A percentile compares a stretch with the other conserved stretches of the same genome.
phyloP scores from a whole-genome alignment of 1,140 invertebrate species.

The Pseudomyrmex sp. region DNA sequence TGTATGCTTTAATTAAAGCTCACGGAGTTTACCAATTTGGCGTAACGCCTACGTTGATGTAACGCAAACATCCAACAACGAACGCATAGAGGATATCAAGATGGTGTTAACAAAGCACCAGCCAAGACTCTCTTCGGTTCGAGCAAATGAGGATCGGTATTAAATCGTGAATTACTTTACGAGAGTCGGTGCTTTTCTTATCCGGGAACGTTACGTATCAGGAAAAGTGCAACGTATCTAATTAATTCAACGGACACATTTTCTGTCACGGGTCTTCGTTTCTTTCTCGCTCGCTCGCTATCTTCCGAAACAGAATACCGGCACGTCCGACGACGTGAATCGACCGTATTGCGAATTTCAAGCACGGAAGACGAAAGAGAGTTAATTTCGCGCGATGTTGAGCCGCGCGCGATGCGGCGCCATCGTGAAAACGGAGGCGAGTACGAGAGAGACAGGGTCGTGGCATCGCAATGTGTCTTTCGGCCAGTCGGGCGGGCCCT shows the following conservation, averaged over 20 bases:
- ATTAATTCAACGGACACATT: conserved; percentile 38
- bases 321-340: conserved; percentile 33
- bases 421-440: conserved; percentile 37
- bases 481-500: conserved; percentile 54
- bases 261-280: neutral
- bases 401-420: conserved; percentile 46
- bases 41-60: conserved; percentile 47
- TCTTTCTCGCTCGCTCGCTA: neutral
- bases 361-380: conserved; percentile 48
- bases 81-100: neutral
- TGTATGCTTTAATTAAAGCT: conserved; percentile 55
- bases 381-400: conserved; percentile 66
- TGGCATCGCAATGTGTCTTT: conserved; percentile 74
- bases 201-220: neutral
- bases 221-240: neutral
- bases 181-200: neutral
- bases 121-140: conserved; percentile 1
- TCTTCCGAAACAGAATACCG: neutral
- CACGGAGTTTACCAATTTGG: conserved; percentile 50
- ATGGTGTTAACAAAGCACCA: conserved; percentile 7
- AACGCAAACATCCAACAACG: conserved; percentile 49
- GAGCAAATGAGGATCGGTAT: conserved; percentile 20
- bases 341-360: conserved; percentile 56
- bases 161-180: conserved; percentile 32
- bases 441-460: conserved; percentile 44